Conservation (phyloP, 2,888 invertebrate genomes). For the Pyrrhosoma nymphula region DNA sequence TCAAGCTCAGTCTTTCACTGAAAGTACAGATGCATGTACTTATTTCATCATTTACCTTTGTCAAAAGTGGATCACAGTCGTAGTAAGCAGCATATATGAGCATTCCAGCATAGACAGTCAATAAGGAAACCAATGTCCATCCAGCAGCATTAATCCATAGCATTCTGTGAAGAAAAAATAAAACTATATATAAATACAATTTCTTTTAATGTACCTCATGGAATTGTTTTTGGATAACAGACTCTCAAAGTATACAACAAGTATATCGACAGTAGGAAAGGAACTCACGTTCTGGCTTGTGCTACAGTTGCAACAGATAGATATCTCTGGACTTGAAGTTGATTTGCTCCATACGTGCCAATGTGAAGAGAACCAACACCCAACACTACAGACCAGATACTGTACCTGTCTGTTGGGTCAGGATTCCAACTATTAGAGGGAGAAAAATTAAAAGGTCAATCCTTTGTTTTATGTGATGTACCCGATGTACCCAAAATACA, state of each 20-base stretch:
- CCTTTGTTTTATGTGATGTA: background rate
- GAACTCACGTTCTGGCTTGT: constrained; percentile 76
- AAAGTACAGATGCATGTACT: background rate
- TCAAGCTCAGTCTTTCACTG: background rate
- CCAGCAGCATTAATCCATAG: constrained; percentile 75
- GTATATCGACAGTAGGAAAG: background rate
- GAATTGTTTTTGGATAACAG: background rate
- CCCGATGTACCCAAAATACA: too few relatives aligned
- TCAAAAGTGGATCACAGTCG: constrained; percentile 78
- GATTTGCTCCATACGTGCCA: constrained; percentile 78
- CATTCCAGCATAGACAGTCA: constrained; percentile 77
- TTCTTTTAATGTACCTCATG: background rate
- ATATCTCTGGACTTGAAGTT: constrained; percentile 79
- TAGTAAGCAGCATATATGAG: constrained; percentile 79
- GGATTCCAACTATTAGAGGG: constrained; percentile 75
- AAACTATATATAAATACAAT: background rate
- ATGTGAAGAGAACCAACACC: constrained; percentile 76
- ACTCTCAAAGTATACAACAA: background rate
- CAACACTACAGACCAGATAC: constrained; percentile 77
- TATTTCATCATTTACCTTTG: constrained; percentile 75
- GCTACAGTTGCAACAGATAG: constrained; percentile 77
- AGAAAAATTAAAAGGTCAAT: background rate
- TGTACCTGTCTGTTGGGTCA: constrained; percentile 78
- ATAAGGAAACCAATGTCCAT: constrained; percentile 74
- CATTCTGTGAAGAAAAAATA: constrained; percentile 73